Conservation (phyloP, 2,888 invertebrate species). For the Ectobius pallidus region DNA sequence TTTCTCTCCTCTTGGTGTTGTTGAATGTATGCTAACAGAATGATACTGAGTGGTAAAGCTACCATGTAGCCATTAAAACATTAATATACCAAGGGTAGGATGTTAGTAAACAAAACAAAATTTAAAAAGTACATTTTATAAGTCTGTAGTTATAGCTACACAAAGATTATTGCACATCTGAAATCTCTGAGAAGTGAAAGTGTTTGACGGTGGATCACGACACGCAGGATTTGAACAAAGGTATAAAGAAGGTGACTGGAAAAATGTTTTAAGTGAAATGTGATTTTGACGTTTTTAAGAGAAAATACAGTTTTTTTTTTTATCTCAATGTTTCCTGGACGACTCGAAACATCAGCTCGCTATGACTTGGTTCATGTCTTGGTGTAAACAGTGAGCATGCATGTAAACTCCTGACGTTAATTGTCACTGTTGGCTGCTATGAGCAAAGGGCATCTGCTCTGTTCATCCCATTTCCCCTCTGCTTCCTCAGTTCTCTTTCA, state of each 20-base stretch:
- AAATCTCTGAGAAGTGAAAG: neutral
- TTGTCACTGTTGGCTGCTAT: too few relatives aligned
- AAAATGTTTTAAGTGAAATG: neutral
- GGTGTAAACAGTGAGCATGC: neutral
- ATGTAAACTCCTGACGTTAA: too few relatives aligned
- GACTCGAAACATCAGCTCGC: neutral
- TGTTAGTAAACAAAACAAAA: too few relatives aligned
- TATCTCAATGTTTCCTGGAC: neutral
- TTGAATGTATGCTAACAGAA: neutral
- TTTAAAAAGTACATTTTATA: neutral
- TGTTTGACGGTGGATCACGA: neutral
- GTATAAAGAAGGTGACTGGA: neutral
- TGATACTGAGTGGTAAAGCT: neutral
- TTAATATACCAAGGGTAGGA: neutral
- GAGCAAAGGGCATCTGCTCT: too few relatives aligned
- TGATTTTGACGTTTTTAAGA: neutral
- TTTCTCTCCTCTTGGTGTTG: slow-evolving; percentile 17
- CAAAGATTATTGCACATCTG: neutral
- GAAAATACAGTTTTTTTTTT: neutral
- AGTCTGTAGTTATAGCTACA: neutral
- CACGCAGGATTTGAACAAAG: neutral
- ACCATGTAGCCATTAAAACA: neutral
- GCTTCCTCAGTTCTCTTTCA: too few relatives aligned
- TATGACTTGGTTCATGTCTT: neutral
- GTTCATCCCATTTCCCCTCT: too few relatives aligned